Conservation (phyloP, 2,888 invertebrate species). For the Coelopa pilipes region DNA sequence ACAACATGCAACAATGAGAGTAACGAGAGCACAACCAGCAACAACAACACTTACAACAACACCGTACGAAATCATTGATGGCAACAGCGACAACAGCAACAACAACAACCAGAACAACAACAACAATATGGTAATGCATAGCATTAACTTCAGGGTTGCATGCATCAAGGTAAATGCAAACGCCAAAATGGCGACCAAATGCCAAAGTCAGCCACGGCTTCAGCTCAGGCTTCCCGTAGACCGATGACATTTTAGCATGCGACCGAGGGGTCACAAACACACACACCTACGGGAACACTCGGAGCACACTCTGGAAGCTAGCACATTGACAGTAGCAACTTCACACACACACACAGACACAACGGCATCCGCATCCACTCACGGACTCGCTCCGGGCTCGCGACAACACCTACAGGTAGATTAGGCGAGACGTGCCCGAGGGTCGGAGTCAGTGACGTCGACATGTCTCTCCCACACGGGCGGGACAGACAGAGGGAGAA, state of each 20-base stretch:
- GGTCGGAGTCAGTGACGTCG: background rate
- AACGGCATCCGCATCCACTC: too few relatives aligned
- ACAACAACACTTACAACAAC: background rate
- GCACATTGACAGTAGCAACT: too few relatives aligned
- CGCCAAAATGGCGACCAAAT: background rate
- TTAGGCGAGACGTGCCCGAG: too few relatives aligned
- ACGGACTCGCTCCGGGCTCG: too few relatives aligned
- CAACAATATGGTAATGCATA: conserved; percentile 5
- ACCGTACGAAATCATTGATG: background rate
- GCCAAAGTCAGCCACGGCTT: background rate
- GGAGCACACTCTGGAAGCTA: too few relatives aligned
- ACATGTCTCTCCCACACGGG: too few relatives aligned
- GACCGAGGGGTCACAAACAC: conserved; percentile 1
- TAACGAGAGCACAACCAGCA: background rate
- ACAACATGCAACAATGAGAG: background rate
- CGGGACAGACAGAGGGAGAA: background rate
- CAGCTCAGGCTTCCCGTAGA: too few relatives aligned
- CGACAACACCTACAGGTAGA: too few relatives aligned
- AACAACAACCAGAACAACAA: background rate
- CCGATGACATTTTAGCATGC: conserved; percentile 21
- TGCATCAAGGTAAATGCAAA: conserved; percentile 9
- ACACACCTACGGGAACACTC: background rate
- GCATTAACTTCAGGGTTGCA: conserved; percentile 27
- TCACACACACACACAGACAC: too few relatives aligned
- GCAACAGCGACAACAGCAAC: background rate